A percentile compares a stretch with the other conserved stretches of the same genome.
These are phyloP conservation scores for Dusona sp. DNA, from an alignment of 2,888 invertebrate species.

Conservation along the genomic window DNA sequence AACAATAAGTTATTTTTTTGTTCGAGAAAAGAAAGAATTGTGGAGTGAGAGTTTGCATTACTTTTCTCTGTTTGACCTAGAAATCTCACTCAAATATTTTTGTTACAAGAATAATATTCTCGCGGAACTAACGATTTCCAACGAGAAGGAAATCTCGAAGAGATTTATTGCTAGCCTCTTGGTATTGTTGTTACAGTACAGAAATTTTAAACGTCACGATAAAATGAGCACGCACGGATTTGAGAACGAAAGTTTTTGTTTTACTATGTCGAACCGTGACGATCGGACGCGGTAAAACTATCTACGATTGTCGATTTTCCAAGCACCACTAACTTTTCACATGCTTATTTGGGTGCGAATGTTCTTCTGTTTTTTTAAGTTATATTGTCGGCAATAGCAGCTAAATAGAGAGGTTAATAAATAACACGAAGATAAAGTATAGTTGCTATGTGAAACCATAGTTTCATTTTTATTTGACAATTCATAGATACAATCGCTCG, in stretches of 20 bases:
- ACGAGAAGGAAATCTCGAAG: slow-evolving; percentile 18
- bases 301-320: slow-evolving; percentile 46
- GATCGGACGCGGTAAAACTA: slow-evolving; percentile 6
- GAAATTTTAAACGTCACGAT: slow-evolving; percentile 13
- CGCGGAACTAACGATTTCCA: slow-evolving; percentile 10
- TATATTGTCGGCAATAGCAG: too few relatives aligned
- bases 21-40: background rate
- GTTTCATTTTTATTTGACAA: too few relatives aligned
- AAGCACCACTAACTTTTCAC: slow-evolving; percentile 4
- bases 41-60: slow-evolving; percentile 28
- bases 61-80: background rate
- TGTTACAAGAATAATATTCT: background rate
- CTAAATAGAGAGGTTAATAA: too few relatives aligned
- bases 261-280: slow-evolving; percentile 45
- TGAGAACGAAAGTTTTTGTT: slow-evolving; percentile 63
- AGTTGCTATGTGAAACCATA: too few relatives aligned
- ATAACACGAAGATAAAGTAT: too few relatives aligned
- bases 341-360: too few relatives aligned
- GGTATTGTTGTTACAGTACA: slow-evolving; percentile 28
- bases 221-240: slow-evolving; percentile 43
- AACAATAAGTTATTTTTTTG: background rate
- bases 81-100: slow-evolving; percentile 10
- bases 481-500: too few relatives aligned
- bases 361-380: too few relatives aligned
- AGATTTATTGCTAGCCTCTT: background rate